Percentiles rank a stretch among this genome's conserved stretches.
Conservation (phyloP, 1,140 invertebrate genomes). For the Grapholita molesta region DNA sequence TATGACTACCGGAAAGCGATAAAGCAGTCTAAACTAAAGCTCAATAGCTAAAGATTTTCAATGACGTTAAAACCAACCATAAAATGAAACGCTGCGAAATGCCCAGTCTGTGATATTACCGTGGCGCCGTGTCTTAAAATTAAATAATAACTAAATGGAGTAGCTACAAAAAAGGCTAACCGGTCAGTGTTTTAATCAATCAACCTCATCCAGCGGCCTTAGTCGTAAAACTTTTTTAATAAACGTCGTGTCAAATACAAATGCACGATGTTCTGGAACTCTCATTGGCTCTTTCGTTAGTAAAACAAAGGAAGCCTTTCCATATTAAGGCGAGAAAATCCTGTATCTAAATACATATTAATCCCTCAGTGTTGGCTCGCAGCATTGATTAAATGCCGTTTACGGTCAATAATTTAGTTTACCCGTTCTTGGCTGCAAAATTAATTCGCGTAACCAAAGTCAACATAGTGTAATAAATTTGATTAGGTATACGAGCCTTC, state of each 20-base stretch:
- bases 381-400: conserved; percentile 6
- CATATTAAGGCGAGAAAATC: conserved; percentile 9
- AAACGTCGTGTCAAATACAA: conserved; percentile 3
- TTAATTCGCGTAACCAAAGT: neutral
- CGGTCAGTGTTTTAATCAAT: neutral
- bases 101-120: neutral
- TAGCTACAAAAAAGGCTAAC: neutral
- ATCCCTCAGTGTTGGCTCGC: neutral
- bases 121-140: neutral
- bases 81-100: neutral
- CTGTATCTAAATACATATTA: conserved; percentile 5
- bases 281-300: neutral
- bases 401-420: neutral
- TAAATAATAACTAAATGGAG: neutral
- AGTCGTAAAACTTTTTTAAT: conserved; percentile 4
- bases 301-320: conserved; percentile 3
- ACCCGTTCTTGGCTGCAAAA: neutral
- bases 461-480: neutral
- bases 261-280: neutral
- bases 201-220: neutral
- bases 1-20: no score
- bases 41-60: no score
- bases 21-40: no score
- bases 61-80: no score
- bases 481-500: conserved; percentile 1